These are phyloP conservation scores for Myotis vivesi DNA, from an alignment of 2,797 vertebrate species.

Conservation along the genomic window DNA sequence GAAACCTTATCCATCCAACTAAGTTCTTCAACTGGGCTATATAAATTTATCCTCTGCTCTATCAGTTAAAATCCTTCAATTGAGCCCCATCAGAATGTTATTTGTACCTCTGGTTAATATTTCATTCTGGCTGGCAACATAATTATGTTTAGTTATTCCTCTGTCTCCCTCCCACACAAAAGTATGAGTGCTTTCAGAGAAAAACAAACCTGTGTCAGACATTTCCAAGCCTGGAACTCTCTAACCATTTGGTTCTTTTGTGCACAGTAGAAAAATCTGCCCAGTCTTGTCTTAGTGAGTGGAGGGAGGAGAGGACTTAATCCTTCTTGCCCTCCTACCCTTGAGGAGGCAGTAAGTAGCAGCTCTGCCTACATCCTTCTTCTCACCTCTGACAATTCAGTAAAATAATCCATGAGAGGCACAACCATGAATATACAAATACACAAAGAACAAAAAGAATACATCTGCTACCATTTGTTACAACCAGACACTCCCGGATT, in stretches of 20 bases:
- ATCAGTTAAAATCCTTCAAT: neutral
- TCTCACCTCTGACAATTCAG: neutral
- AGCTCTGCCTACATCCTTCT: neutral
- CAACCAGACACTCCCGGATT: neutral
- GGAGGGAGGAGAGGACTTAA: neutral
- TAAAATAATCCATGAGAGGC: neutral
- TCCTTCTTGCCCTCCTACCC: neutral
- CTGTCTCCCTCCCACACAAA: neutral
- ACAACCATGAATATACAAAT: neutral
- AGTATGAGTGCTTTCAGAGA: neutral
- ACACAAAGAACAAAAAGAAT: neutral
- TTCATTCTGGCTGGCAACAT: neutral
- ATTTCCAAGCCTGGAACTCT: neutral
- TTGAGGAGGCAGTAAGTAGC: neutral
- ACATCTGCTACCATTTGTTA: neutral
- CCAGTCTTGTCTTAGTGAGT: neutral
- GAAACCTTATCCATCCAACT: neutral
- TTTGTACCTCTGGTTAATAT: neutral
- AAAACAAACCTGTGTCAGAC: neutral
- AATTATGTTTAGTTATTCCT: neutral
- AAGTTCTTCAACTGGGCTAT: neutral
- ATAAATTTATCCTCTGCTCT: neutral
- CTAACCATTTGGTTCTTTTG: neutral
- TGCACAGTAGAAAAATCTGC: neutral
- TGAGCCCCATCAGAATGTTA: neutral